Evolutionary conservation across 2,113 vertebrate genomes (phyloP), one percentile per base, ranked within the genome.

Genomic region (Callorhinus ursinus): DNA sequence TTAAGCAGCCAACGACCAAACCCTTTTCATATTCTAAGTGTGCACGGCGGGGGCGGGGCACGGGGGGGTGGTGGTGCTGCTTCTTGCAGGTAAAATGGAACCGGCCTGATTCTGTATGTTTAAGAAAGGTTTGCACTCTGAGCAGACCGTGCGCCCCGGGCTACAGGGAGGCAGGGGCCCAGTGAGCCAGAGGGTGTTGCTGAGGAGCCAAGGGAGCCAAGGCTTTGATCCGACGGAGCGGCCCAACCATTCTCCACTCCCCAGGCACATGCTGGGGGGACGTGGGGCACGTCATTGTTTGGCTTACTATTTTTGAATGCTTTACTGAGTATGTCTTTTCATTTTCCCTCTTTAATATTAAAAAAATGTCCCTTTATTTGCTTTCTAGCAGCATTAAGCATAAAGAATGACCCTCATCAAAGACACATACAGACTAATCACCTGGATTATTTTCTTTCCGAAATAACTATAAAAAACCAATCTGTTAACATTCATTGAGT

Each of bases 321-420:
- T 95, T 96, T 79, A 13, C 36, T 87, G 69, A 96, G 46, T 67
- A 18, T 80, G 10, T n/a, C 0, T 88, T 95, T 94, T 96, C 71
- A 72, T 72, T 79, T 88, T 39, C 61, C 63, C 42, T 90, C n/a
- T 85, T 90, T 69, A 90, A 77, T 95, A 88, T 71, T 85, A 77
- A 83, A 94, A 94, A 74, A 87, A 36, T 28, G 76, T 77, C 4
- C 13, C 19, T 80, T 92, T 79, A 77, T 88, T 67, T 97, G 31
- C 87, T 96, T 95, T 63, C 69, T 77, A 85, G 55, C 31, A 93
- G 24, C 93, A 39, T 87, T 92, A 86, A 77, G 53, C 3, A 0
- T 88, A 86, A 93, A 94, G 88, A 96, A 95, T 91, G 74, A 81
- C 79, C 65, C 80, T 92, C n/a, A 90, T 97, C 63, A 97, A 84